Percentiles rank a stretch among this genome's conserved stretches.
Conservation (phyloP, 2,888 invertebrate species). For the Lamellibrachia columna region DNA sequence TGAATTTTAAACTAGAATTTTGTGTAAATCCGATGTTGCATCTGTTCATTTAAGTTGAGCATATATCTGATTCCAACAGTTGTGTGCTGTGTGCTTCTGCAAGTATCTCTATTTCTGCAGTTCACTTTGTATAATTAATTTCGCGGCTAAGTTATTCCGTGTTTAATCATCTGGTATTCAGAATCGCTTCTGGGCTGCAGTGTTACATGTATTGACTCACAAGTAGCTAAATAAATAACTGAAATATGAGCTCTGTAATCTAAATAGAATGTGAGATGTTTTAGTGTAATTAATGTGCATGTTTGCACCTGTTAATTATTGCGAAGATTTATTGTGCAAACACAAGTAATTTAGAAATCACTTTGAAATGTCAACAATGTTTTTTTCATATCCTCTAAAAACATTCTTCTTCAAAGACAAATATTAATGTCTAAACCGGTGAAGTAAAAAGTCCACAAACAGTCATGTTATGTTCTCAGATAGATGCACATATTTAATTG, state of each 20-base stretch:
- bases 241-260: too few relatives aligned
- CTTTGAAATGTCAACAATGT: neutral
- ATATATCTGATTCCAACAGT: too few relatives aligned
- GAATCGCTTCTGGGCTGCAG: neutral
- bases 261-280: neutral
- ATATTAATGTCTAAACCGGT: neutral
- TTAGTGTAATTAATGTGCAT: neutral
- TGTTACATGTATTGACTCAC: neutral
- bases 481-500: neutral
- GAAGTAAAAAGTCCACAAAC: neutral
- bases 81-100: too few relatives aligned
- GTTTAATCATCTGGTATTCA: neutral
- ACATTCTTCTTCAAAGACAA: neutral
- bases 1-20: too few relatives aligned
- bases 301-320: neutral
- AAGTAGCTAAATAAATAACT: too few relatives aligned
- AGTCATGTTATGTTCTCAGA: neutral
- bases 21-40: too few relatives aligned
- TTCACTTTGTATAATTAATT: too few relatives aligned
- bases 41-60: too few relatives aligned
- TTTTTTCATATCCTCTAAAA: neutral
- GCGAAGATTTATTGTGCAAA: neutral
- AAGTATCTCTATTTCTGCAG: too few relatives aligned
- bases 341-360: neutral
- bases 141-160: neutral